Percentiles rank a stretch among this genome's conserved stretches.
These are phyloP conservation scores for Elachura formosa DNA, from an alignment of 2,113 vertebrate species.

Conservation along the genomic window DNA sequence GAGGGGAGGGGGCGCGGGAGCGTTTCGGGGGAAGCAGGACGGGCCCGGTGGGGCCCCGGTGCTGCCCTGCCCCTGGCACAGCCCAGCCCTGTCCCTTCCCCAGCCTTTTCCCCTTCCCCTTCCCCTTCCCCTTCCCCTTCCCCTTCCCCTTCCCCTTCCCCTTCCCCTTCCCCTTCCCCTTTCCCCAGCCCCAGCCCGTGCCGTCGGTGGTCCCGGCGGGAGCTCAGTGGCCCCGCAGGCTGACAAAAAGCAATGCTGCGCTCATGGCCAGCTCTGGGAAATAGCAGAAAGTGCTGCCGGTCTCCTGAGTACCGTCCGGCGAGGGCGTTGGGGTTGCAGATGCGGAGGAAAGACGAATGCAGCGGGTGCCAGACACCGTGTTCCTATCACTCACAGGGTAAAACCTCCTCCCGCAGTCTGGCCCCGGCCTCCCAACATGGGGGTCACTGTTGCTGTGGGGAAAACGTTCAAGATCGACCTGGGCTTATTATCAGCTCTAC, in stretches of 20 bases:
- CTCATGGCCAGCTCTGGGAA: background rate
- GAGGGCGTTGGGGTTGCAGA: fast-evolving
- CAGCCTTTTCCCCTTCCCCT: too few relatives aligned
- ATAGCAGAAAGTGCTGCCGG: fast-evolving
- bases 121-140: too few relatives aligned
- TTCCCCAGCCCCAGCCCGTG: too few relatives aligned
- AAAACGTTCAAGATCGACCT: background rate
- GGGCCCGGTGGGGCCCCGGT: fast-evolving
- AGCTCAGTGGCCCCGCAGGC: too few relatives aligned
- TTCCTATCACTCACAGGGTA: fast-evolving
- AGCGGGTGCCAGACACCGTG: too few relatives aligned
- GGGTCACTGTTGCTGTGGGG: fast-evolving
- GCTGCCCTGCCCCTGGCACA: too few relatives aligned
- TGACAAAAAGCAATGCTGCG: too few relatives aligned
- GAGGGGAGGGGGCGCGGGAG: fast-evolving
- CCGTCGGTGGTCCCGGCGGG: too few relatives aligned
- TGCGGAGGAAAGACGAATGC: background rate
- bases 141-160: too few relatives aligned
- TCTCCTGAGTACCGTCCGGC: fast-evolving
- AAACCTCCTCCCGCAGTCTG: fast-evolving
- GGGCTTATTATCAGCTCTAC: background rate
- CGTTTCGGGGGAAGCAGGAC: background rate
- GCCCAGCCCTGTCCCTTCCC: too few relatives aligned
- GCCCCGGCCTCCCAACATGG: fast-evolving
- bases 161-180: too few relatives aligned